These are phyloP conservation scores for Mesochorus sp. DNA, from an alignment of 2,888 invertebrate genomes.

Conservation along the genomic window DNA sequence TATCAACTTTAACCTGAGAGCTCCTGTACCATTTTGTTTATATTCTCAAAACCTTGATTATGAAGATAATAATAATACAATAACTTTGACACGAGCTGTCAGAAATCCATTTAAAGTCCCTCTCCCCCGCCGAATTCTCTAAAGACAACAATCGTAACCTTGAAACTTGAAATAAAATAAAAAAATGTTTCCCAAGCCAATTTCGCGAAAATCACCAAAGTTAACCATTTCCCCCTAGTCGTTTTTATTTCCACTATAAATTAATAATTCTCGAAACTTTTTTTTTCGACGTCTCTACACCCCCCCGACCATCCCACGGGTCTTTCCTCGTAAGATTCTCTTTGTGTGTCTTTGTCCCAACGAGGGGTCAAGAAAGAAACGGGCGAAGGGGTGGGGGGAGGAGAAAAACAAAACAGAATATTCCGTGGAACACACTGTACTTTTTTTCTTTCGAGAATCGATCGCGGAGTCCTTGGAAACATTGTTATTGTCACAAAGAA, in stretches of 20 bases:
- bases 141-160: too few relatives aligned
- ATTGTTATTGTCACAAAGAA: not conserved
- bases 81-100: too few relatives aligned
- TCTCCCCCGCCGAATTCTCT: too few relatives aligned
- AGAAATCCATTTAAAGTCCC: too few relatives aligned
- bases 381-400: not conserved
- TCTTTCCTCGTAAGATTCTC: constrained; percentile 17
- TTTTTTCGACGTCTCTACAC: constrained; percentile 38
- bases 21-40: too few relatives aligned
- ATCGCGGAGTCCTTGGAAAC: not conserved
- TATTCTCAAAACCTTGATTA: too few relatives aligned
- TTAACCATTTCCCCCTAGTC: not conserved
- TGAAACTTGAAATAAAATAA: too few relatives aligned
- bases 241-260: not conserved
- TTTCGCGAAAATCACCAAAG: not conserved
- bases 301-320: not conserved
- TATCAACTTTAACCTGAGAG: not conserved
- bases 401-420: constrained; percentile 32
- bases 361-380: constrained; percentile 14
- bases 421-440: constrained; percentile 40
- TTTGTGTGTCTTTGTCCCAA: constrained; percentile 15
- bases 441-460: constrained; percentile 26
- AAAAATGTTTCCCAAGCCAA: too few relatives aligned
- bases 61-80: too few relatives aligned
- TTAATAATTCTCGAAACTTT: constrained; percentile 14